Base-by-base conservation (phyloP, 2,888 invertebrate species). In the Apamea crenata region DNA sequence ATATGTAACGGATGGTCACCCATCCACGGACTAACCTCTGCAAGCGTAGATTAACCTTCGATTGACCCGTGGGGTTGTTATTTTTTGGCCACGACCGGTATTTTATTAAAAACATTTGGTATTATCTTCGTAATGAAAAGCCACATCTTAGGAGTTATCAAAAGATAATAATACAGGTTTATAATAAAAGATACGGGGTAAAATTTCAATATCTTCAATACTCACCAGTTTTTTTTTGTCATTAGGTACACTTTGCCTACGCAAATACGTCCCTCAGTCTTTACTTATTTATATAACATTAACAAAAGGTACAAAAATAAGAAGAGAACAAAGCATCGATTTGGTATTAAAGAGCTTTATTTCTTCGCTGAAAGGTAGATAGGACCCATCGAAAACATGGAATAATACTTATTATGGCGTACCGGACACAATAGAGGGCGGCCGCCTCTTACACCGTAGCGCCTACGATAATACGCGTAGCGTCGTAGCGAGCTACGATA, bases 331-430 rank as follows among this genome's bases (percentile, higher is more conserved):
- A 92, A 91, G 89, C 88, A 87, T 85, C 87, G 89, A 90, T 90
- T 90, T 90, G 90, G 90, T 91, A 93, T 91, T 93, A 92, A 91
- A 93, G 91, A 92, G 89, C 91, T 90, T 92, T 92, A 93, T 93
- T 93, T 92, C 87, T 90, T 86, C 82, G 80, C 78, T 90, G 88
- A 91, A 91, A 94, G 85, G 89, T 87, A 93, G 91, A 90, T 86
- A 90, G 92, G 90, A 92, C 88, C 91, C 89, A 92, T 92, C 92
- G 92, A 93, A 94, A 93, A 93, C 92, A 93, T 92, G 90, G 92
- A 94, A 94, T 95, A 95, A 94, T 94, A 92, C 93, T 92, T 93
- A 93, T 93, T 92, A 94, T 89, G 84, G 90, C 87, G 89, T 91
- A 92, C 92, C 91, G 91, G 91, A 91, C 92, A 93, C 94, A 93